phyloP scores from a whole-genome alignment of 2,113 vertebrate genomes.

The Clarias batrachus region DNA sequence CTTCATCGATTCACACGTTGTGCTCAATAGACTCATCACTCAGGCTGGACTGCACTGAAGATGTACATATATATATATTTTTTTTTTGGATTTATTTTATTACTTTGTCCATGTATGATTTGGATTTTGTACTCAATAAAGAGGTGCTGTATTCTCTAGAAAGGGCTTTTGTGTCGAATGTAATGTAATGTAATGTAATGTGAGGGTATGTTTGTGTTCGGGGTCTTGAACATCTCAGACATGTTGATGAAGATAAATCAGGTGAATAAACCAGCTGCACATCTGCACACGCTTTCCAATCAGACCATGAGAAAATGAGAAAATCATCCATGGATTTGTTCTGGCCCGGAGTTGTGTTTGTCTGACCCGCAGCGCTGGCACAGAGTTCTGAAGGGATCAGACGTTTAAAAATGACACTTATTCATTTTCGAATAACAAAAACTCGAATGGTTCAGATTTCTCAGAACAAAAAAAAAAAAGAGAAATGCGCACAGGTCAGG shows the following conservation, averaged over 20 bases:
- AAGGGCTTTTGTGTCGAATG: neutral
- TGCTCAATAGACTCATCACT: neutral
- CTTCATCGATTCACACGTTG: neutral
- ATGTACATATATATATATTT: constrained; percentile 5
- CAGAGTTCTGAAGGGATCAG: constrained; percentile 16
- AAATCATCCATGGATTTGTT: constrained; percentile 42
- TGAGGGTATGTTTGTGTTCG: neutral
- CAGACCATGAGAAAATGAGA: constrained; percentile 26
- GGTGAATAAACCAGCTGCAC: constrained; percentile 26
- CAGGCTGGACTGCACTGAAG: constrained; percentile 5
- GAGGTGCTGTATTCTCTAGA: constrained; percentile 10
- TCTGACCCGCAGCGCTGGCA: constrained; percentile 36
- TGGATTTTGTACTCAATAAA: constrained; percentile 38
- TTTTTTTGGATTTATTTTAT: neutral
- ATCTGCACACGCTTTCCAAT: constrained; percentile 9
- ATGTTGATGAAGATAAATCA: constrained; percentile 21
- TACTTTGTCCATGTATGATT: neutral
- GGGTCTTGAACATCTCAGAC: neutral
- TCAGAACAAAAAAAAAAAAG: constrained; percentile 37
- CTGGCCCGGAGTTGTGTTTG: constrained; percentile 38
- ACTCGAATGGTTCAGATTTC: constrained; percentile 32
- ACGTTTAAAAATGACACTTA: constrained; percentile 35
- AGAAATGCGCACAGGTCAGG: neutral
- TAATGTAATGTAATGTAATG: neutral
- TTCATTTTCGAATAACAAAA: constrained; percentile 34